These are phyloP conservation scores for Cistogaster globosa DNA, from an alignment of 2,888 invertebrate species.

Conservation along the genomic window DNA sequence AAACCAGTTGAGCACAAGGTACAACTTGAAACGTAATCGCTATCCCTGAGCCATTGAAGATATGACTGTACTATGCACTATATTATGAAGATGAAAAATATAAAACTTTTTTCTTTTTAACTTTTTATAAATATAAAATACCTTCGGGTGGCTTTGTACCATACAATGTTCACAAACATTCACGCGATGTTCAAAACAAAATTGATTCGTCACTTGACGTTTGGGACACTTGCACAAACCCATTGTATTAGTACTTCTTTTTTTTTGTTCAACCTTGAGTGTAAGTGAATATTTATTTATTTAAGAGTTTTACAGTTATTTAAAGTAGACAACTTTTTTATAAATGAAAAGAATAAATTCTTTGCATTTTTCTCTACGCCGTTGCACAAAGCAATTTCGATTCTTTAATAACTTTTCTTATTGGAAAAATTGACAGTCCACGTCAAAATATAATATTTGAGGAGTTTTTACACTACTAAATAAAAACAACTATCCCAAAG, in stretches of 20 bases:
- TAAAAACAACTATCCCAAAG: background rate
- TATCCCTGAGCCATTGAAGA: conserved; percentile 98
- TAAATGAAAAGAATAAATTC: background rate
- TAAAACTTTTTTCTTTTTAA: background rate
- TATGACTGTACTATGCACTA: conserved; percentile 99
- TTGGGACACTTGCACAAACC: conserved; percentile 99
- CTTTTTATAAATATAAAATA: conserved; percentile 82
- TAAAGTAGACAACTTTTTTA: background rate
- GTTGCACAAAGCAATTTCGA: conserved; percentile 5
- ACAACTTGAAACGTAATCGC: conserved; percentile 97
- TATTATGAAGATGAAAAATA: conserved; percentile 36
- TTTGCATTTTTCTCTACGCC: conserved; percentile 2
- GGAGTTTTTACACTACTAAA: conserved; percentile 47
- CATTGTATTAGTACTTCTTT: conserved; percentile 85
- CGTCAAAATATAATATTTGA: conserved; percentile 50
- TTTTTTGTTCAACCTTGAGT: background rate
- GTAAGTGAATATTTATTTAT: background rate
- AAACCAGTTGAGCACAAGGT: conserved; percentile 93
- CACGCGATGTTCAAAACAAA: conserved; percentile 99
- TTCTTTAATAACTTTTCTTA: conserved; percentile 14
- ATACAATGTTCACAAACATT: conserved; percentile 99
- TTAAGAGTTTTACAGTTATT: background rate
- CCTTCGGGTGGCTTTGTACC: conserved; percentile 97
- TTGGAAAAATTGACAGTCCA: conserved; percentile 62
- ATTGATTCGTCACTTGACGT: conserved; percentile 97